Base-by-base conservation (phyloP, 2,797 vertebrate genomes). In the Tokudaia muenninki region DNA sequence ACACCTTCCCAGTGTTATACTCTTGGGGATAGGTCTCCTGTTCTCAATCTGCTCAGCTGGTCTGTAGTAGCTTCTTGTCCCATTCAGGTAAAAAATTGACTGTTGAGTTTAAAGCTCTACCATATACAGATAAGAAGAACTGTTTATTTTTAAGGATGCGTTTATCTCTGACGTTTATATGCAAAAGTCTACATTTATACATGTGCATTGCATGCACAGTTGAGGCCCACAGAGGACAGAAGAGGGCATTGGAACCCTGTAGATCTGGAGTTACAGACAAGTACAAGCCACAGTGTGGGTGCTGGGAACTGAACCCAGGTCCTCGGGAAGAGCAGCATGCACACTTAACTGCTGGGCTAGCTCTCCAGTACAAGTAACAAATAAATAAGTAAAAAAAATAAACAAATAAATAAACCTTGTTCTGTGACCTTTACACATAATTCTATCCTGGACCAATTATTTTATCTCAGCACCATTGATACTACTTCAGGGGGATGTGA, bases 381-480 rank as follows among this genome's bases (percentile, higher is more conserved):
- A 50, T 50, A 50, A 50, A 50, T 61, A 82, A 82, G 80, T 59
- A 41, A 65, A 90, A 24, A 57, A 59, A 59, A 57, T 3, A 57
- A 55, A 57, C 6, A 57, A 57, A 16, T 57, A 57, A 57, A 87
- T 91, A 80, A 80, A 80, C 12, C 34, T 22, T 31, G 19, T 93
- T 90, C 84, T 21, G 70, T 34, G 84, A 52, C 31, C 14, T 80
- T 70, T 34, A 17, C 4, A 11, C 34, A 34, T 1, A 81, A 65
- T 80, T 57, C 70, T 84, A 22, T 65, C 72, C 31, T 91, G 47
- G 79, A 11, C 26, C 55, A 63, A 75, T 12, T 21, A 74, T 57
- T 75, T 94, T 31, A 31, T 74, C 22, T 55, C 70, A 90, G 52
- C 19, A 87, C 90, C 52, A 84, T 7, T 90, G 77, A 50, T 77